Percentiles rank a stretch among this genome's conserved stretches.
Evolutionary conservation across 2,888 invertebrate species (phyloP).

Genomic region (Acanthosoma haemorrhoidale): DNA sequence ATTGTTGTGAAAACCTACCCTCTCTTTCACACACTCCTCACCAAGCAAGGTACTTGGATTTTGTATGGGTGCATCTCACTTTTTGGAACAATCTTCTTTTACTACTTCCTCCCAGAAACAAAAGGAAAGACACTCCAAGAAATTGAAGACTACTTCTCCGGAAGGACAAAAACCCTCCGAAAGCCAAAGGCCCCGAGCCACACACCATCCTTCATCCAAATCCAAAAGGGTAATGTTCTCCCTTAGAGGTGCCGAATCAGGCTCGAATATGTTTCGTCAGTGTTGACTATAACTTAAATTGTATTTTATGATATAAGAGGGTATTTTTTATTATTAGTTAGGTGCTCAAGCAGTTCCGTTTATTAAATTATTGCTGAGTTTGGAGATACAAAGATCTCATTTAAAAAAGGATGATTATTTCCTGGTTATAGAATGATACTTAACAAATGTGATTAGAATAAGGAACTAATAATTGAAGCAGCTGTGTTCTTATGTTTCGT

Average conservation of each 20-base stretch:
- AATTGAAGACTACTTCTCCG: slow-evolving; percentile 65
- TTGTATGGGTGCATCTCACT: slow-evolving; percentile 58
- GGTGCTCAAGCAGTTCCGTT: background rate
- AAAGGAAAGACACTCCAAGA: slow-evolving; percentile 63
- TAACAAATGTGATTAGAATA: background rate
- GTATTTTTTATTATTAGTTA: background rate
- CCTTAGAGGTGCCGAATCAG: slow-evolving; percentile 29
- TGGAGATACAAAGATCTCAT: background rate
- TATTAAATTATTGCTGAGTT: background rate
- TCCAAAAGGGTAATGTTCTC: slow-evolving; percentile 36
- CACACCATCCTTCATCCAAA: slow-evolving; percentile 36
- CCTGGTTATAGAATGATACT: background rate
- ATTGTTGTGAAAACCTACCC: slow-evolving; percentile 64
- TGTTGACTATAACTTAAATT: background rate
- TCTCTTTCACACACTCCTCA: slow-evolving; percentile 49
- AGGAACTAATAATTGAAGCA: background rate
- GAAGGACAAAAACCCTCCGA: slow-evolving; percentile 52
- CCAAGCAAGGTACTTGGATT: slow-evolving; percentile 58
- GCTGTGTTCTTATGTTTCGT: background rate
- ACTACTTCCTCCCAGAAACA: slow-evolving; percentile 60
- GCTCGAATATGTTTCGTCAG: background rate
- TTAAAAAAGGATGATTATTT: background rate
- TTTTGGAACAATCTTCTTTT: slow-evolving; percentile 58
- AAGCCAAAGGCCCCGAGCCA: slow-evolving; percentile 36
- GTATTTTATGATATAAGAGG: background rate